A percentile compares a stretch with the other conserved stretches of the same genome.
Evolutionary conservation across 2,113 vertebrate species (phyloP).

Genomic region (Rattus norvegicus): GRCr8 NC_086021.1:31464001-31464500

Average conservation of each 20-base stretch:
- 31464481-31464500: rapidly evolving
- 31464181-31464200: neutral
- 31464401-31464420: neutral
- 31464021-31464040: constrained; percentile 99
- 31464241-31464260: neutral
- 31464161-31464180: too few relatives aligned
- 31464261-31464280: neutral
- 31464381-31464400: neutral
- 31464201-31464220: neutral
- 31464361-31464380: too few relatives aligned
- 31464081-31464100: constrained; percentile 97
- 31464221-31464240: neutral
- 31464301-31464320: rapidly evolving
- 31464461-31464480: too few relatives aligned
- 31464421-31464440: neutral
- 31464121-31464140: rapidly evolving
- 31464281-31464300: neutral
- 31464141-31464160: rapidly evolving
- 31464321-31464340: neutral
- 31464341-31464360: rapidly evolving
- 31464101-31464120: constrained; percentile 80
- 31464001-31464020: constrained; percentile 99
- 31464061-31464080: constrained; percentile 98
- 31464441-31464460: rapidly evolving
- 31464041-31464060: constrained; percentile 97